Evolutionary conservation across 2,113 vertebrate species (phyloP).

Genomic region (Epinephelus cyanopodus): DNA sequence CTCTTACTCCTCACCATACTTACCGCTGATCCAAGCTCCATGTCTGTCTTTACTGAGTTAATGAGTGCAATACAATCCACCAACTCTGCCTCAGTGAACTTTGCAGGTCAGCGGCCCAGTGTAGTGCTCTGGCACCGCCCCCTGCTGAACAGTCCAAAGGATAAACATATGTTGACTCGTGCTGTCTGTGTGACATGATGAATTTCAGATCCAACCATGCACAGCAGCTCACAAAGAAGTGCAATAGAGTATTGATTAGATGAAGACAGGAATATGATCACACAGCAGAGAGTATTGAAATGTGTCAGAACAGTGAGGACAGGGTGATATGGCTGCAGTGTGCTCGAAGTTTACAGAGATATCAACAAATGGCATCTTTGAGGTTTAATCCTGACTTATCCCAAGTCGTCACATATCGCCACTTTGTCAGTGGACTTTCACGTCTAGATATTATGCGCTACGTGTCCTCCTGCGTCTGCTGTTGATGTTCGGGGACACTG

Average conservation of each 20-base stretch:
- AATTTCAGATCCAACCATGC: neutral
- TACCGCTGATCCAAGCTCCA: conserved; percentile 81
- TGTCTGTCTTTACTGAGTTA: conserved; percentile 41
- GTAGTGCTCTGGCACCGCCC: conserved; percentile 25
- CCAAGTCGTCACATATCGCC: too few relatives aligned
- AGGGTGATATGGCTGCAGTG: neutral
- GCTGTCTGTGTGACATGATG: neutral
- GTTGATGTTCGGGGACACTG: too few relatives aligned
- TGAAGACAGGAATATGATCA: too few relatives aligned
- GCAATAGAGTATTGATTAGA: too few relatives aligned
- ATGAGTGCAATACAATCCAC: neutral
- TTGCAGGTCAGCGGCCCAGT: conserved; percentile 3
- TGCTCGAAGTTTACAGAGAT: neutral
- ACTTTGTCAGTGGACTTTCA: too few relatives aligned
- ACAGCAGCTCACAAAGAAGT: too few relatives aligned
- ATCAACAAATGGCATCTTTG: neutral
- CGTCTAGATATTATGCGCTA: too few relatives aligned
- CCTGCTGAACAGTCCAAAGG: neutral
- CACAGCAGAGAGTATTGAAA: too few relatives aligned
- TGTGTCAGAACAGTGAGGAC: neutral
- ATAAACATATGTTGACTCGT: conserved; percentile 39
- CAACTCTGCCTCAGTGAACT: neutral
- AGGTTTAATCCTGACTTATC: neutral
- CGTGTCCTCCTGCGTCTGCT: too few relatives aligned
- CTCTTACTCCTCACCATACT: conserved; percentile 81